Base-by-base conservation (phyloP, 1,140 invertebrate species). In the Latrodectus geometricus region DNA sequence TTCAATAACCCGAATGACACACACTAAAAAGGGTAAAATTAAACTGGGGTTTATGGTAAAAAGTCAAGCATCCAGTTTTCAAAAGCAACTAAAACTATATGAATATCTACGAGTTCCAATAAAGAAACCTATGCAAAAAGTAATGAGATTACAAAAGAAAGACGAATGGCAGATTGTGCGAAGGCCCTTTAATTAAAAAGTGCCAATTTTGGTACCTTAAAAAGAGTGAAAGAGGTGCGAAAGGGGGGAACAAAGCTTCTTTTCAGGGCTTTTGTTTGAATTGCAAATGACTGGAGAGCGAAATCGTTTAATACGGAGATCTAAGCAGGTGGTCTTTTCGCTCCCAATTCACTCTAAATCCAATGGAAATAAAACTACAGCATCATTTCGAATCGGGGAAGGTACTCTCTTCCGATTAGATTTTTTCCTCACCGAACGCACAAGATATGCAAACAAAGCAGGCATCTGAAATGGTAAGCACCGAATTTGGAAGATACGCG, bases 141-240 rank as follows among this genome's bases (percentile, higher is more conserved):
- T 5, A 35, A 35, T 35, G 35, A 35, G 5, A 35, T 35, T 35
- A 35, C 35, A 35, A 35, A 35, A 35, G 35, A 35, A 35, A 35
- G 1, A 35, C 35, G 35, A 35, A 35, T 35, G 35, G 61, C 72
- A 69, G 50, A 84, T 61, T 48, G 80, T 23, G 35, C 54, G 54
- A 78, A 86, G 77, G 83, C 70, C 74, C 66, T 86, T 86, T 78
- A 86, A 86, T 86, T 86, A 86, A 86, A 86, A 86, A 50, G 68
- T 74, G 74, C 69, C 83, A 86, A 86, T 86, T 65, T 72, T 9
- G 15, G 14, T 56, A 61, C 9, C 17, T 14, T 8, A 17, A 61
- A 20, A 48, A 66, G 65, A 21, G 23, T 9, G 4, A 48, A 17
- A 48, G 61, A 20, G 0, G 49, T 23, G 49, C 20, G 8, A 68